Percentiles rank a stretch among this genome's conserved stretches.
Conservation (phyloP, 2,797 vertebrate species). For the Mus minutoides region DNA sequence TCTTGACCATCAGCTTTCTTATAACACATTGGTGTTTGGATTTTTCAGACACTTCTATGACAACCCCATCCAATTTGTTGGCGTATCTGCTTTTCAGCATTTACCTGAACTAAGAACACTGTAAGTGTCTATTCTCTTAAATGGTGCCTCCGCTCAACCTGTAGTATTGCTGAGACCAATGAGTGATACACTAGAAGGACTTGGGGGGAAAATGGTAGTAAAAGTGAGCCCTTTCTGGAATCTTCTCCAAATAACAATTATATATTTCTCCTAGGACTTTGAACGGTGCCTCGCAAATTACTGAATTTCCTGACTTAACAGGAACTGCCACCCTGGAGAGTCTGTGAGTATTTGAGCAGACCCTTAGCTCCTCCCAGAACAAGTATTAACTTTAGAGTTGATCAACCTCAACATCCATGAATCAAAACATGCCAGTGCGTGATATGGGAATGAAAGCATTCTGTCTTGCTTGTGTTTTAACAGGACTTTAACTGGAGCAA, state of each 20-base stretch:
- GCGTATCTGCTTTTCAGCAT: constrained; percentile 94
- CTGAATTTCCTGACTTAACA: constrained; percentile 94
- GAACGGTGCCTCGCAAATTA: constrained; percentile 95
- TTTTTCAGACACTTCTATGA: constrained; percentile 94
- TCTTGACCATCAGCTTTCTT: constrained; percentile 6
- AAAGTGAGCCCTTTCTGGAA: constrained; percentile 37
- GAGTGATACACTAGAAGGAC: constrained; percentile 17
- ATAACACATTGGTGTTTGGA: constrained; percentile 55
- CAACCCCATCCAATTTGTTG: constrained; percentile 96
- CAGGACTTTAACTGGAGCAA: constrained; percentile 95
- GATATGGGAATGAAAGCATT: constrained; percentile 56
- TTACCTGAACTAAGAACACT: constrained; percentile 94
- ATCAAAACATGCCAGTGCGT: constrained; percentile 21
- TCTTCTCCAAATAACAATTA: constrained; percentile 46
- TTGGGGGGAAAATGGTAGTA: neutral
- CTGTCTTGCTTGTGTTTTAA: constrained; percentile 78
- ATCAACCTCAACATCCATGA: constrained; percentile 59
- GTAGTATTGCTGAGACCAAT: neutral
- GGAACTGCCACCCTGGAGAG: constrained; percentile 94
- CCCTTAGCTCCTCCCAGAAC: constrained; percentile 36
- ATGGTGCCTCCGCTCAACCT: neutral
- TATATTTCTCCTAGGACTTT: constrained; percentile 89
- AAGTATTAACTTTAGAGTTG: neutral
- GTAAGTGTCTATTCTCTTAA: constrained; percentile 87
- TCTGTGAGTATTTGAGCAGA: constrained; percentile 89